Conservation (phyloP, 2,113 vertebrate genomes). For the Opisthocomus hoazin region DNA sequence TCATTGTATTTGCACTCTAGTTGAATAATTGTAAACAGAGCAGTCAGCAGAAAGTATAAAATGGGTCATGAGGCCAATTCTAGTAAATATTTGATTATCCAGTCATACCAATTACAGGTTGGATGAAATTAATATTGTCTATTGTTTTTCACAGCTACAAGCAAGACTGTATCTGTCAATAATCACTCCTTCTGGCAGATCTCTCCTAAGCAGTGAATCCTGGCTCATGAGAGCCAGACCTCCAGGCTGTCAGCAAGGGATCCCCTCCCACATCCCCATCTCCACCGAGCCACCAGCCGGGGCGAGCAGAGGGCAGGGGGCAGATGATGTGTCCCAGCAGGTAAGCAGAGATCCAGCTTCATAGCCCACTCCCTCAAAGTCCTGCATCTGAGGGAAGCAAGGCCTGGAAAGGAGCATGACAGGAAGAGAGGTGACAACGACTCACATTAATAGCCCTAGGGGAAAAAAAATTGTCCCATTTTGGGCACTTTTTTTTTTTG, state of each 20-base stretch:
- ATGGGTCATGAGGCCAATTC: neutral
- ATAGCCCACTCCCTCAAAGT: neutral
- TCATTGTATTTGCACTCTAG: neutral
- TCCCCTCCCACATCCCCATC: neutral
- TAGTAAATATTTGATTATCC: neutral
- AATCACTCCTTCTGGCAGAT: neutral
- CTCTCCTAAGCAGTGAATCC: neutral
- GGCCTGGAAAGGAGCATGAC: neutral
- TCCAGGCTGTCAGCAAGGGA: neutral
- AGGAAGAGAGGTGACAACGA: neutral
- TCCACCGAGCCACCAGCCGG: neutral
- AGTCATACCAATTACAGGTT: neutral
- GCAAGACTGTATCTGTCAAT: neutral
- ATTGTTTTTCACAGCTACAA: neutral
- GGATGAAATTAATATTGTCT: neutral
- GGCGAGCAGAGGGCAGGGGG: neutral
- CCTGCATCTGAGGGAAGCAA: neutral
- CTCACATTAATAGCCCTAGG: accelerated
- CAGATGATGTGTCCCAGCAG: accelerated
- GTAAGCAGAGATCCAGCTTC: neutral
- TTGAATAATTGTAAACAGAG: neutral
- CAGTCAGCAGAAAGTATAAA: neutral
- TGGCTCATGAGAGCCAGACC: neutral
- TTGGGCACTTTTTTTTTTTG: too few relatives aligned
- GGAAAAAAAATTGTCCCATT: too few relatives aligned